Evolutionary conservation across 1,140 invertebrate species (phyloP).

Genomic region (Aethina tumida): DNA sequence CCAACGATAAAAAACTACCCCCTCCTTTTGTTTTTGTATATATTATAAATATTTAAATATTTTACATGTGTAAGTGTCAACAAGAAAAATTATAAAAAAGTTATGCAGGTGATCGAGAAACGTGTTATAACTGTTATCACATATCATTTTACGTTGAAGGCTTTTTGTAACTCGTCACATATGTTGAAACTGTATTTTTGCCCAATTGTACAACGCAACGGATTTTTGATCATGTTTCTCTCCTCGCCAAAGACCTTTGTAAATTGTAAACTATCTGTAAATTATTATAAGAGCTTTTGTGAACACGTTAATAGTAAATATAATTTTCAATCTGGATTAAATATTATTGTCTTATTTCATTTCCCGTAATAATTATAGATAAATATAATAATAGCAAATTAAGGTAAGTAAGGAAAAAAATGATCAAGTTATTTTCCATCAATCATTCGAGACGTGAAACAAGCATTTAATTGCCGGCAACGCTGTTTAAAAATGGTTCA

Average conservation of each 20-base stretch:
- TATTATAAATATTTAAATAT: conserved; percentile 2
- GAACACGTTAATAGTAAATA: conserved; percentile 33
- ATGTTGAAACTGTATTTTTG: no score
- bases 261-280: conserved; percentile 30
- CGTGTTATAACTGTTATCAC: conserved; percentile 16
- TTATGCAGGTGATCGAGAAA: conserved; percentile 22
- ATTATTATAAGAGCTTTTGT: conserved; percentile 34
- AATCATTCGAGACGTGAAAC: no score
- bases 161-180: conserved; percentile 5
- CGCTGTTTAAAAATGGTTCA: no score
- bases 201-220: no score
- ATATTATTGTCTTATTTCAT: conserved; percentile 8
- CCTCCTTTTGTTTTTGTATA: not conserved
- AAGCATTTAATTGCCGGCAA: no score
- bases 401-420: no score
- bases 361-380: no score
- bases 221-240: conserved; percentile 21
- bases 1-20: no score
- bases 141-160: conserved; percentile 9
- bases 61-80: conserved; percentile 2
- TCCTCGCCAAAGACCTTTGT: conserved; percentile 31
- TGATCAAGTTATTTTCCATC: no score
- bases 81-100: conserved; percentile 6
- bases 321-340: conserved; percentile 28
- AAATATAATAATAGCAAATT: no score